Evolutionary conservation across 2,113 vertebrate species (phyloP).

Genomic region (Scomber japonicus): DNA sequence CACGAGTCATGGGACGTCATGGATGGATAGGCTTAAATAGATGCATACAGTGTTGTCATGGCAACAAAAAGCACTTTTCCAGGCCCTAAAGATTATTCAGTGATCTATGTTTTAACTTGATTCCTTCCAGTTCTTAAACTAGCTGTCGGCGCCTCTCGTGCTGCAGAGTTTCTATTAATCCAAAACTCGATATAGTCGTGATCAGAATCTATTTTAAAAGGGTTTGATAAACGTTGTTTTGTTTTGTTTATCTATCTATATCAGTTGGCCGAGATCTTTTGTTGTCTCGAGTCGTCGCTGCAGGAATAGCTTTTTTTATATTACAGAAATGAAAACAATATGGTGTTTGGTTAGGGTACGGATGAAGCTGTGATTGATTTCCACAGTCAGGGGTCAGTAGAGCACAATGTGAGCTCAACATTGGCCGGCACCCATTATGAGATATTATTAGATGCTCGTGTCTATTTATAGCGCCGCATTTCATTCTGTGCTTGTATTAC

Average conservation of each 20-base stretch:
- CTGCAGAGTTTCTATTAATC: not conserved
- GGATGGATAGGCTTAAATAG: not conserved
- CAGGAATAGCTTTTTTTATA: constrained; percentile 6
- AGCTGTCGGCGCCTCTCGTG: not conserved
- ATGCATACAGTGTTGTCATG: constrained; percentile 13
- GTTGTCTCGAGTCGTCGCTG: not conserved
- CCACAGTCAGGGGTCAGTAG: constrained; percentile 46
- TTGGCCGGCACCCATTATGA: constrained; percentile 36
- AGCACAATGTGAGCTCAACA: constrained; percentile 49
- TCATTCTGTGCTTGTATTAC: constrained; percentile 42
- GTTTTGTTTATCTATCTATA: not conserved
- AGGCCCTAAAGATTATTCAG: constrained; percentile 39
- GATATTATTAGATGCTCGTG: constrained; percentile 60
- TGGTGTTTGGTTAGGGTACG: not conserved
- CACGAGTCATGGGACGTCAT: not conserved
- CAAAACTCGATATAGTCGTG: constrained; percentile 11
- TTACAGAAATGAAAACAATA: constrained; percentile 24
- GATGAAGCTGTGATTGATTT: constrained; percentile 48
- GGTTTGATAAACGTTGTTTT: not conserved
- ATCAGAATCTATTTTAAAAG: not conserved
- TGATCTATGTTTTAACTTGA: constrained; percentile 40
- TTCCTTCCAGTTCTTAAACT: constrained; percentile 26
- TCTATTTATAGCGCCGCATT: constrained; percentile 67
- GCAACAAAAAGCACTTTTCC: not conserved
- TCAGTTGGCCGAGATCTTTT: not conserved